Base-by-base conservation (phyloP, 1,140 invertebrate species). In the Melipona quadrifasciata region DNA sequence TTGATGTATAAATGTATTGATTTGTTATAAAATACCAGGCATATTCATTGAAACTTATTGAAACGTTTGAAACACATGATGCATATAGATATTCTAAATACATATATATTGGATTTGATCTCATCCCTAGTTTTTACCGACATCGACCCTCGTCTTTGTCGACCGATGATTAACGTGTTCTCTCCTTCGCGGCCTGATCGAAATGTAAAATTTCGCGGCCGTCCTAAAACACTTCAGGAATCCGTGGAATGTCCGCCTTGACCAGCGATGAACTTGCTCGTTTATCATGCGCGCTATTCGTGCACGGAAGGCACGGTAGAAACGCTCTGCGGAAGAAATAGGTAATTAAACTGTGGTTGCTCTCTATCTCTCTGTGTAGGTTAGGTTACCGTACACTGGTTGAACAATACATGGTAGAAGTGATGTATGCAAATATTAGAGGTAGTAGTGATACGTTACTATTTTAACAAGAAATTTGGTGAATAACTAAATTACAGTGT, bases 201-300 rank as follows among this genome's bases (percentile, higher is more conserved):
- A 88, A 85, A 85, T 79, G 77, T 55, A 84, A 89, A 89, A 89
- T 89, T 89, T 89, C 47, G 77, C 39, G 81, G 88, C 17, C 78
- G 61, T 39, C 70, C 87, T 11, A 27, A 47, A 39, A 84, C 64
- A 88, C 84, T 67, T 73, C 67, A 34, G 77, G 87, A 86, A 89
- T 89, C 68, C 68, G 73, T 51, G 74, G 81, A 89, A 89, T 61
- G 61, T 80, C 67, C 53, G 68, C 74, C 57, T 70, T 80, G 82
- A 75, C 87, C 80, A 39, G 61, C 68, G 65, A 87, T 87, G 82
- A 87, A 72, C 77, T 31, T n/a, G 86, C 73, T 85, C 87, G 78
- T 89, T 88, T 71, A 87, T 89, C 87, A 89, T 79, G 70, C 64
- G 70, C 82, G 31, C n/a, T 61, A 53, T 8, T 34, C 16, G 3